A percentile compares a stretch with the other conserved stretches of the same genome.
Conservation (phyloP, 2,113 vertebrate genomes). For the Pardalotus punctatus region DNA sequence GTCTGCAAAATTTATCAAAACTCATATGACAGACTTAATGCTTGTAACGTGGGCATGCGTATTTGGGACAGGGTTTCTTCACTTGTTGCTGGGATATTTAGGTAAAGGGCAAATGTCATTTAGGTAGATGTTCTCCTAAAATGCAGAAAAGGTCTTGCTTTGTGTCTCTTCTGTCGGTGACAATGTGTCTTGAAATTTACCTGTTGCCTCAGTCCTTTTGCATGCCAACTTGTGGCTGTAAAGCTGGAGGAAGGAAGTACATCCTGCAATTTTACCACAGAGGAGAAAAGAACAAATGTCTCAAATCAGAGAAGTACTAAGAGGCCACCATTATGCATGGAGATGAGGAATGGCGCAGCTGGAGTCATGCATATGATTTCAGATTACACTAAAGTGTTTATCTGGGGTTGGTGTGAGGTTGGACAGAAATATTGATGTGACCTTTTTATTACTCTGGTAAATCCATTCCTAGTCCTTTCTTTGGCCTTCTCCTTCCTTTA, state of each 20-base stretch:
- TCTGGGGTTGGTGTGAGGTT: not conserved
- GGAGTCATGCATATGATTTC: not conserved
- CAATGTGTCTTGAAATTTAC: not conserved
- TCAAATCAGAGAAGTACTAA: not conserved
- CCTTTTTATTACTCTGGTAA: not conserved
- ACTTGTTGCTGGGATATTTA: not conserved
- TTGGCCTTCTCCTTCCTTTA: not conserved
- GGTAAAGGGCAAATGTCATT: not conserved
- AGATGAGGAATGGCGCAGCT: not conserved
- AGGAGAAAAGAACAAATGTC: not conserved
- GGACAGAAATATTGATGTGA: not conserved
- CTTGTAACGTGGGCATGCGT: not conserved
- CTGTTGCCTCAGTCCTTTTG: not conserved
- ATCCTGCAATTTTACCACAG: not conserved
- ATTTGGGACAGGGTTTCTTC: not conserved
- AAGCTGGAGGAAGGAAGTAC: not conserved
- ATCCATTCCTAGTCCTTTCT: not conserved
- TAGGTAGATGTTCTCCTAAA: not conserved
- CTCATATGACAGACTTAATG: not conserved
- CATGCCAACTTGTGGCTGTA: not conserved
- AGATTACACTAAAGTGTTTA: not conserved
- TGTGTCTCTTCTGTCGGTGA: not conserved
- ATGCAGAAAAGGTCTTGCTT: not conserved
- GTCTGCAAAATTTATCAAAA: not conserved
- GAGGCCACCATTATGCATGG: not conserved